Evolutionary conservation across 2,888 invertebrate species (phyloP).

Genomic region (Phasia obesa): DNA sequence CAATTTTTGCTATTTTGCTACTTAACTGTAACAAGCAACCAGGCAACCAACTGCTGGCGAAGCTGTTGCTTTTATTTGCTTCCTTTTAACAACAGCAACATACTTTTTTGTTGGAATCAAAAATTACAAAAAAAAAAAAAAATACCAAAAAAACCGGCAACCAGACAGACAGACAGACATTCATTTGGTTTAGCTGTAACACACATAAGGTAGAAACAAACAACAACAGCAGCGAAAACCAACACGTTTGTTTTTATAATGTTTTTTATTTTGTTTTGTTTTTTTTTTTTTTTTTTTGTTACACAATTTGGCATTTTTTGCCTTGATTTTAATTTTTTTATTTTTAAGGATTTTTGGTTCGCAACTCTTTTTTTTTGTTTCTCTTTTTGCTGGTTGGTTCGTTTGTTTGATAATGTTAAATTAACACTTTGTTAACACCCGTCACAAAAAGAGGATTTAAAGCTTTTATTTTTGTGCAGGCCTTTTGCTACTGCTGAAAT

Average conservation of each 20-base stretch:
- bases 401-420: constrained; percentile 78
- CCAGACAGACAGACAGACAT: constrained; percentile 46
- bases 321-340: constrained; percentile 37
- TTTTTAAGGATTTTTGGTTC: constrained; percentile 37
- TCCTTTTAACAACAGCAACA: constrained; percentile 37
- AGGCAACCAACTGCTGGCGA: constrained; percentile 28
- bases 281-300: constrained; percentile 43
- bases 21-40: constrained; percentile 55
- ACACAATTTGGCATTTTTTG: constrained; percentile 61
- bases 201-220: constrained; percentile 43
- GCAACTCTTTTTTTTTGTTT: neutral
- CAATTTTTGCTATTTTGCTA: constrained; percentile 81
- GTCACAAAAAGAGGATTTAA: constrained; percentile 68
- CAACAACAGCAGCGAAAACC: constrained; percentile 37
- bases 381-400: neutral
- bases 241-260: constrained; percentile 69
- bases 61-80: constrained; percentile 61
- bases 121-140: constrained; percentile 28
- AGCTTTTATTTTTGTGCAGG: constrained; percentile 3
- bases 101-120: constrained; percentile 9
- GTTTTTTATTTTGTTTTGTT: constrained; percentile 64
- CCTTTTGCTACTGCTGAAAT: neutral
- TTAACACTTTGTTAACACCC: constrained; percentile 80
- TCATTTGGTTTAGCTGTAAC: constrained; percentile 34
- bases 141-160: constrained; percentile 26